Base-by-base conservation (phyloP, 2,797 vertebrate genomes). In the Apogon talboti region DNA sequence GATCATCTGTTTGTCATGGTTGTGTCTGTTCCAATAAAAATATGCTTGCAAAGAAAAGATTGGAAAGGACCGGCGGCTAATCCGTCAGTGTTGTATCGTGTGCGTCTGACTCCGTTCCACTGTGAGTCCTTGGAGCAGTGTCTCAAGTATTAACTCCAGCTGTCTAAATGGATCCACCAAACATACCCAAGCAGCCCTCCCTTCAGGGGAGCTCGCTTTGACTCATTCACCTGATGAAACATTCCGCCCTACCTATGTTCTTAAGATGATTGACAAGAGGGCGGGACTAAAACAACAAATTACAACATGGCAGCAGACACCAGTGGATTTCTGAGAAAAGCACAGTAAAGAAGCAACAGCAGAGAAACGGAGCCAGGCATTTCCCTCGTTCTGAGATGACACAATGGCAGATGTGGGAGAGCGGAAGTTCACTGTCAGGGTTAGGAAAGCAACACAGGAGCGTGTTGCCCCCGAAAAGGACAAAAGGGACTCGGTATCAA, bases 161-260 rank as follows among this genome's bases (percentile, higher is more conserved):
- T 88, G 90, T 91, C 68, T 69, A 85, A 90, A 86, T 88, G 60
- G 66, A 87, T 66, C 14, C 66, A 71, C 61, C 75, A 55, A 82
- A 78, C 46, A 33, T 21, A 79, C 78, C 70, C 74, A 85, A 84
- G 85, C 81, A 84, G 69, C 21, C 24, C 48, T 66, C 61, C 46
- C 75, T 66, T 72, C 50, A 24, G 45, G 65, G 71, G 79, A 81
- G 53, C 70, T 69, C 43, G 43, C 74, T 71, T 64, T 46, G 68
- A 77, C 55, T 15, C 37, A 41, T 57, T 77, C 66, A 74, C 74
- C 66, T 73, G 62, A 73, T 58, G 54, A 45, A 80, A 81, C 80
- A 79, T 56, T 45, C 37, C 50, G 72, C 71, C 76, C 82, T 69
- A 63, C 77, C 74, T 79, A 56, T 74, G n/a, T 77, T 76, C 73